Base-by-base conservation (phyloP, 2,888 invertebrate species). In the Hedya salicella region DNA sequence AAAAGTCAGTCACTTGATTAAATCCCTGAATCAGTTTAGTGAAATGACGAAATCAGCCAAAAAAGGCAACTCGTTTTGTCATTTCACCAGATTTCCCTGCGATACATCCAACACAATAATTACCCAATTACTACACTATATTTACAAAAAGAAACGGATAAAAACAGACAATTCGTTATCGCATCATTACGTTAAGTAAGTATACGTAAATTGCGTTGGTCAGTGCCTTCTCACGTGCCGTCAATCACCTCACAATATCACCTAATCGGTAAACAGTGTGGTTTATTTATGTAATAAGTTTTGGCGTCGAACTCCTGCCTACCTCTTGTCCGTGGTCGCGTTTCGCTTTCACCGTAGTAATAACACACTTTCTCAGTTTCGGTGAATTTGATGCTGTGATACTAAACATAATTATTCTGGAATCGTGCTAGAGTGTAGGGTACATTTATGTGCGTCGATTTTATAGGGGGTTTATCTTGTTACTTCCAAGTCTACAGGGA, bases 271-370 rank as follows among this genome's bases (percentile, higher is more conserved):
- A 85, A 86, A 83, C 85, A 83, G 80, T 80, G 73, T 75, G 76
- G 75, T 80, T 90, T 89, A 89, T 80, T 90, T 89, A 89, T 81
- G 84, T 83, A 91, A 91, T 79, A 77, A 72, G 74, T 81, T 86
- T 84, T 80, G 81, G 82, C 78, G 80, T 82, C 83, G 72, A 75
- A 75, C 75, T 59, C 72, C 78, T 73, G 73, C 72, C 71, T 72
- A 71, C 77, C n/a, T 53, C 25, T 25, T 25, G 25, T 6, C 25
- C 48, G 82, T 80, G 82, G 79, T 76, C 80, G 82, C 76, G 83
- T 77, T 83, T 85, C 85, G 81, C 91, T 91, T 91, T 91, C 91
- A 82, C 91, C 79, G 75, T 83, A 39, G 59, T 17, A 53, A 82
- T 82, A 82, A 76, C 73, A 69, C 75, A 79, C 89, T 91, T 90